These are phyloP conservation scores for Stictonetta naevosa DNA, from an alignment of 2,113 vertebrate species.

Conservation along the genomic window DNA sequence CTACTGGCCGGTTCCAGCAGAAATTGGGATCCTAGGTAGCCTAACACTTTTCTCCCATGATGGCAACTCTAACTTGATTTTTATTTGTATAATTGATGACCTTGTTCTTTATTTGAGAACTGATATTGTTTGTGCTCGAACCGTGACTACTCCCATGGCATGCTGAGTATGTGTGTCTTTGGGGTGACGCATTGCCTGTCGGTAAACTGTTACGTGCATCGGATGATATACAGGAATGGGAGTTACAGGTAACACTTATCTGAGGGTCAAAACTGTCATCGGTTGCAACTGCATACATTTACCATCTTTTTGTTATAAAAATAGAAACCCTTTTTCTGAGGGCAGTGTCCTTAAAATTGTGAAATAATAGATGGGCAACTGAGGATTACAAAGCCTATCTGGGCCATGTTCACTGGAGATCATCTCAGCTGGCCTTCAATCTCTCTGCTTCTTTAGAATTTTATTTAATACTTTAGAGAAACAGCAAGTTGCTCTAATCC, in stretches of 20 bases:
- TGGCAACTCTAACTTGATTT: not conserved
- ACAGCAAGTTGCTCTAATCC: conserved; percentile 10
- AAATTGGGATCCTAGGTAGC: not conserved
- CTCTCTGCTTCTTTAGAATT: conserved; percentile 48
- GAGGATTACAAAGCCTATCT: conserved; percentile 24
- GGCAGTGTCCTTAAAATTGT: not conserved
- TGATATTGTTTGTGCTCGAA: not conserved
- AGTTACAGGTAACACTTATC: not conserved
- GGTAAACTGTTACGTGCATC: not conserved
- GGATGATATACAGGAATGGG: not conserved
- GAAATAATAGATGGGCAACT: not conserved
- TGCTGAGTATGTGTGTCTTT: not conserved
- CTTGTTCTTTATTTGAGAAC: not conserved
- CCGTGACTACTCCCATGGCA: not conserved
- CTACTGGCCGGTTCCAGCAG: not conserved
- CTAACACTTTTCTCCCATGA: not conserved
- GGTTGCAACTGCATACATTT: not conserved
- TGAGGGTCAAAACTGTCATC: not conserved
- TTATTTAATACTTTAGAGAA: conserved; percentile 36
- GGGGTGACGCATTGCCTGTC: not conserved
- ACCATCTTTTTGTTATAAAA: not conserved
- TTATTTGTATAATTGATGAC: not conserved
- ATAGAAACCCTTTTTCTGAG: not conserved
- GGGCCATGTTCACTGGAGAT: not conserved
- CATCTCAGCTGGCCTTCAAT: conserved; percentile 35